Evolutionary conservation across 2,113 vertebrate genomes (phyloP), one percentile per base, ranked within the genome.

Genomic region (Otis tarda): DNA sequence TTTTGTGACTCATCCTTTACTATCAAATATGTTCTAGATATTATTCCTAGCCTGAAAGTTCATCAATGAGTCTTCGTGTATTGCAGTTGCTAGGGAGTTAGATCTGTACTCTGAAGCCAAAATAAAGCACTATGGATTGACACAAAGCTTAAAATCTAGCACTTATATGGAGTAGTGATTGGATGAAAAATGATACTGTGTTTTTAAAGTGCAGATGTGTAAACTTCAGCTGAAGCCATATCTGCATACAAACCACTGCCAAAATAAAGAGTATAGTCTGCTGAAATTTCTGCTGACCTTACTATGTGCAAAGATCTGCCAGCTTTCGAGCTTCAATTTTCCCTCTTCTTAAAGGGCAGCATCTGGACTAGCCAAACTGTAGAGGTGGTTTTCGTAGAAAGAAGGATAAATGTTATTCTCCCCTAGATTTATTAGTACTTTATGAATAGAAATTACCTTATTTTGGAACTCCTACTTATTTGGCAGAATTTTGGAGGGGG

Each of bases 241-340:
- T 75, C 50, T 87, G 37, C 41, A 30, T 50, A 76, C 6, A 87
- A 89, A 93, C 13, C 20, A 43, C 23, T 73, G 87, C 81, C 91
- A 95, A 94, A 94, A 91, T 77, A 95, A 94, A 95, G 87, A 93
- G 12, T 80, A 69, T 83, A 85, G 63, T 93, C 78, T 94, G 91
- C 53, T 93, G 75, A 89, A 97, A 83, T 61, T 84, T 94, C 49
- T 94, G 70, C 84, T 95, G 94, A 93, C 81, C 63, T 94, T 94
- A 95, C 59, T 18, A 41, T 33, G 20, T 39, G 59, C 24, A 83
- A 79, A 87, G 63, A 90, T 43, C 28, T 83, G 37, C 22, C 71
- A 83, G n/a, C 25, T 88, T 91, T 69, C 79, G 55, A 76, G 70
- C 24, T 85, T 85, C 47, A 73, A 14, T 14, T 20, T 73, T 94